A percentile compares a stretch with the other conserved stretches of the same genome.
Evolutionary conservation across 2,888 invertebrate genomes (phyloP).

Genomic region (Napeogenes sylphis): DNA sequence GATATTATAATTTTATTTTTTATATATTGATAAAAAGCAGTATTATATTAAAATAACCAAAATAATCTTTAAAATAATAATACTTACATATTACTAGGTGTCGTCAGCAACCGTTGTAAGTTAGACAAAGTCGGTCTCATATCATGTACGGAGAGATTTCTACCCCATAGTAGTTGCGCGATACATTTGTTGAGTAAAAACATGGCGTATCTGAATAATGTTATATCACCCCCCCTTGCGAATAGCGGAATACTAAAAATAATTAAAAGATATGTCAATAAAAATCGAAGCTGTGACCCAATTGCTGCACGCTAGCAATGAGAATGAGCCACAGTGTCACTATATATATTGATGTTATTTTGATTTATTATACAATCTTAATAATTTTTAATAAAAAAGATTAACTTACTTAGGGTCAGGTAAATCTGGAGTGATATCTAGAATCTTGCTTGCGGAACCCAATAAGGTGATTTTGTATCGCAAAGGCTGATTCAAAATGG

Average conservation of each 20-base stretch:
- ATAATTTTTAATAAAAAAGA: not conserved
- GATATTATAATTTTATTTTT: no score
- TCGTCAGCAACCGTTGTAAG: slow-evolving; percentile 77
- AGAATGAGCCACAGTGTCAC: not conserved
- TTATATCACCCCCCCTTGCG: slow-evolving; percentile 85
- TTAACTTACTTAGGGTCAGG: slow-evolving; percentile 64
- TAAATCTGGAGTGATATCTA: slow-evolving; percentile 81
- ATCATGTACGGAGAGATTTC: slow-evolving; percentile 84
- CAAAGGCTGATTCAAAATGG: slow-evolving; percentile 89
- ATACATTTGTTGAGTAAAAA: slow-evolving; percentile 96
- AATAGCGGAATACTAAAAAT: slow-evolving; percentile 87
- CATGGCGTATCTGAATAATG: slow-evolving; percentile 92
- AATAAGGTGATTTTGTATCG: slow-evolving; percentile 89
- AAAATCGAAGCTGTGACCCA: not conserved
- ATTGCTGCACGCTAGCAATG: no score
- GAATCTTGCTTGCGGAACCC: slow-evolving; percentile 89
- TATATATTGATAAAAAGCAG: no score
- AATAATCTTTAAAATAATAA: not conserved
- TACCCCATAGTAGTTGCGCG: slow-evolving; percentile 90
- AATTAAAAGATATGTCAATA: not conserved
- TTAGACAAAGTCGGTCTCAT: slow-evolving; percentile 87
- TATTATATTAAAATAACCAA: no score
- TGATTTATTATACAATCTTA: not conserved
- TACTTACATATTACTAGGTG: slow-evolving; percentile 56
- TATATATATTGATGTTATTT: not conserved